Evolutionary conservation across 1,140 invertebrate species (phyloP), one percentile per base, ranked within the genome.

Genomic region (Drosophila bocki): DNA sequence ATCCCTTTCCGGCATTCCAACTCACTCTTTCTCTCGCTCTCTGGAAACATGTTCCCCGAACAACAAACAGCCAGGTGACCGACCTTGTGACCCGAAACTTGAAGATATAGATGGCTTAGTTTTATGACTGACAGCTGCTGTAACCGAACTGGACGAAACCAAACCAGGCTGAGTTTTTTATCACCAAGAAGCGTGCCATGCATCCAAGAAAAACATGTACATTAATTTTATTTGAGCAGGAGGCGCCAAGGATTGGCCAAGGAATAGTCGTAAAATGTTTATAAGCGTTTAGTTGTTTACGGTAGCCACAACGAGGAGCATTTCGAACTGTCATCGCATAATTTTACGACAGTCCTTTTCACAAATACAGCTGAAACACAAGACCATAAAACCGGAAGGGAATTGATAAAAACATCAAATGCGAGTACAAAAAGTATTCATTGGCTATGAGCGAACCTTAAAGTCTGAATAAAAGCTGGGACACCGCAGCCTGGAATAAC

Each of bases 141-240:
- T 75, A 71, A 42, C 19, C 39, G 44, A 39, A 44, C 37, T 54
- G 50, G 57, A 42, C 19, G 11, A 39, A n/a, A 37, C 53, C 35
- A 41, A 59, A 37, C 72, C 62, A 50, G 71, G 42, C 56, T 35
- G 39, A 45, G 58, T 48, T 41, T 56, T 88, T 88, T 88, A 88
- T 87, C 77, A 68, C 61, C 61, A 37, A 57, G 74, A 87, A 87
- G 84, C 85, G 84, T 87, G 84, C 84, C 84, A 58, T 6, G 50
- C 37, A 78, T 79, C 58, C 39, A 37, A 44, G 32, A 56, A 51
- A 62, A 37, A 15, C 17, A 22, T 54, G 42, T 56, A 42, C 69
- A 63, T 71, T 48, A 76, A 37, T 62, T 61, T 59, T 41, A 67
- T 47, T 57, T 72, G 41, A 48, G 44, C 69, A 87, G 79, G 76